A percentile compares a stretch with the other conserved stretches of the same genome.
Conservation (phyloP, 2,113 vertebrate species). For the Xerus inauris region DNA sequence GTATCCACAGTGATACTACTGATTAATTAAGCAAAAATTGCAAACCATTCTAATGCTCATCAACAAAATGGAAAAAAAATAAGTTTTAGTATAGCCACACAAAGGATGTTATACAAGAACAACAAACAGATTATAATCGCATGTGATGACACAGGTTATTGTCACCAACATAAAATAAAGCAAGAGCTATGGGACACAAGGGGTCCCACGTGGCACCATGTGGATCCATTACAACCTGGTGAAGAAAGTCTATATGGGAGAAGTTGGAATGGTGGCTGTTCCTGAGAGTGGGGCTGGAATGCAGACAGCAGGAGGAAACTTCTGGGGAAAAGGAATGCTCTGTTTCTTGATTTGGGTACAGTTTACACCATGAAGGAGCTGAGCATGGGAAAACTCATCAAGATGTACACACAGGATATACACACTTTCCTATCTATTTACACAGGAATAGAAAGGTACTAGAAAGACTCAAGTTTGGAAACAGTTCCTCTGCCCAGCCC, state of each 20-base stretch:
- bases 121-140: background rate
- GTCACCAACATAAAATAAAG: background rate
- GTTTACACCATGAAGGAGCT: background rate
- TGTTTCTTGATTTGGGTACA: background rate
- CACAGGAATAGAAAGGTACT: background rate
- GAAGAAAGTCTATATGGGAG: background rate
- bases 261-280: background rate
- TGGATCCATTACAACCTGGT: background rate
- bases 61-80: background rate
- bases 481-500: background rate
- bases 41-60: background rate
- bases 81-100: background rate
- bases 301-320: background rate
- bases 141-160: rapidly evolving
- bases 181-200: background rate
- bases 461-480: background rate
- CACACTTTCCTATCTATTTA: background rate
- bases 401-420: rapidly evolving
- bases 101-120: background rate
- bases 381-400: background rate
- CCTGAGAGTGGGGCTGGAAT: background rate
- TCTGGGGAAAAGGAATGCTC: background rate
- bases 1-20: background rate
- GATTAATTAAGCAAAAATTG: background rate
- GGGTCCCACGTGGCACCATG: rapidly evolving